These are phyloP conservation scores for Lagothrix lagotricha DNA, from an alignment of 2,797 vertebrate genomes.

Conservation along the genomic window DNA sequence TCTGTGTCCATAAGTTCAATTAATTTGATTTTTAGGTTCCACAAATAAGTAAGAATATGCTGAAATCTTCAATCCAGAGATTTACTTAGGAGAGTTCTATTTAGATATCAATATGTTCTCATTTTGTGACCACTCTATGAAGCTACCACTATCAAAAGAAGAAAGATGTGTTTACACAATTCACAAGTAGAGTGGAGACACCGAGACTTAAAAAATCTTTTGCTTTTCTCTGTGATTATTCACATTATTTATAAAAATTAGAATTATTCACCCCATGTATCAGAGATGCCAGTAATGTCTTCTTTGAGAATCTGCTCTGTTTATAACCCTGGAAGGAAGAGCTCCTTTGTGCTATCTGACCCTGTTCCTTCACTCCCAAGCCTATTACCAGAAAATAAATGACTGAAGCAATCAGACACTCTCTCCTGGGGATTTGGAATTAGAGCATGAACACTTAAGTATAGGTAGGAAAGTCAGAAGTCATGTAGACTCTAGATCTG, in stretches of 20 bases:
- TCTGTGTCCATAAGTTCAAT: not conserved
- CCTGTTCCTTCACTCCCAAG: not conserved
- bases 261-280: not conserved
- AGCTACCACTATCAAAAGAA: not conserved
- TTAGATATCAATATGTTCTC: not conserved
- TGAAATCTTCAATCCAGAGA: constrained; percentile 31
- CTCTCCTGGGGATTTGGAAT: not conserved
- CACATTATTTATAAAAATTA: constrained; percentile 12
- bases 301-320: not conserved
- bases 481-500: not conserved
- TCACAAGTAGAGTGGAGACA: constrained; percentile 9
- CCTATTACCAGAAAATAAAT: not conserved
- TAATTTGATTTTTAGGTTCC: not conserved
- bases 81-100: not conserved
- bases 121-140: constrained; percentile 20
- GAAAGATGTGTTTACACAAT: not conserved
- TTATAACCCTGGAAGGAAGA: not conserved
- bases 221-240: constrained; percentile 18
- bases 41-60: not conserved
- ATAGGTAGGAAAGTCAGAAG: not conserved
- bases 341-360: not conserved
- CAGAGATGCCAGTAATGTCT: not conserved
- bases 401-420: not conserved
- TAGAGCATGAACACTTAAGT: not conserved
- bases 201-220: not conserved